Evolutionary conservation across 2,113 vertebrate genomes (phyloP), one percentile per base, ranked within the genome.

Genomic region (Thunnus thynnus): DNA sequence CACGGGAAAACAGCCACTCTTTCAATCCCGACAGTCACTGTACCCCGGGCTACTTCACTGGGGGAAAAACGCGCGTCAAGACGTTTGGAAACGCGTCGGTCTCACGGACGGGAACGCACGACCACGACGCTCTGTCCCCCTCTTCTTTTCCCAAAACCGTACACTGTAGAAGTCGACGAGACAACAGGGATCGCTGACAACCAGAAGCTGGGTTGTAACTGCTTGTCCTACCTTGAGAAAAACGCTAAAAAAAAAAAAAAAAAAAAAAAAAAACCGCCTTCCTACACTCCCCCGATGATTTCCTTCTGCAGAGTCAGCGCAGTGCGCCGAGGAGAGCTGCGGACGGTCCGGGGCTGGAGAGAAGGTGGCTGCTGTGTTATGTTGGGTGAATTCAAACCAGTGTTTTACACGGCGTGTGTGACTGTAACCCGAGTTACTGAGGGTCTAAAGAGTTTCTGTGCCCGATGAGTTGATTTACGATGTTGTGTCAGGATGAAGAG

Each of bases 251-350:
- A 48, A 52, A n/a, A 67, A 30, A 9, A 11, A 0, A 8, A 13
- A 67, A 51, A 16, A 67, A 30, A 9, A 11, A 0, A 8, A 25
- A 13, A 67, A 51, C 13, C 86, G 82, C 78, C 88, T 90, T 85
- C 76, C 64, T 82, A 67, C 84, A 86, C 91, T 92, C 86, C 85
- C 90, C 86, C 80, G 86, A 69, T 84, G 89, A 36, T 84, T 84
- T 90, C 79, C 88, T 90, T 77, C 50, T 92, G 91, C 90, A 71
- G 89, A 91, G 82, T 93, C 85, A 91, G 88, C 89, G 83, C 84
- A 64, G 83, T 57, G 86, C 79, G 88, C 81, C 82, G 84, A 46
- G 85, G 32, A 82, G 79, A 84, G 86, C 88, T 76, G 89, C 85
- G 90, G 87, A 84, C 83, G 66, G 80, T 90, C 84, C 85, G 87